Base-by-base conservation (phyloP, 2,797 vertebrate genomes). In the Dermochelys coriacea region DNA sequence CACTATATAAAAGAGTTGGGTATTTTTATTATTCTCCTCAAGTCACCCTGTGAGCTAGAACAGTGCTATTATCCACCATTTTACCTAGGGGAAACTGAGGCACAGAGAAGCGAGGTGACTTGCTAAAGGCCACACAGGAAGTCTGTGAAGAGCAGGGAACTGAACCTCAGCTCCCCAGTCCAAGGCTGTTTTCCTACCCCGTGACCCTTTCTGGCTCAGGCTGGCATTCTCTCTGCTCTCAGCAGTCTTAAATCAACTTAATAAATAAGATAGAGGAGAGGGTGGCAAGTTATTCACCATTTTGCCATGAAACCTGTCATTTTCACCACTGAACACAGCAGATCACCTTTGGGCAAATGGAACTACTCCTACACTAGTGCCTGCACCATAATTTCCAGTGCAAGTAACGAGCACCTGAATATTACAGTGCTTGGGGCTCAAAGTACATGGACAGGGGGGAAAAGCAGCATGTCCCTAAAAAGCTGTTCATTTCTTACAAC, bases 351-450 rank as follows among this genome's bases (percentile, higher is more conserved):
- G 34, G 49, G 34, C 5, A 41, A 68, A 80, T 0, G 4, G 19
- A 88, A 41, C 37, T 41, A 0, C 45, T 41, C 47, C 29, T 3
- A 41, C 2, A 0, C 3, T 0, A 0, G 23, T 16, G n/a, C 59
- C 0, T 31, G 29, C 0, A 1, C 1, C 34, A 25, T 1, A 4
- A 84, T 86, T 88, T 85, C 78, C 71, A 18, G 5, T 12, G 2
- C 31, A 51, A 79, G 14, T 21, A 51, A 51, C 2, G 1, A 31
- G 31, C 59, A 77, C 29, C 37, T 8, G 55, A 59, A 14, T 80
- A 64, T 86, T 77, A 6, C 3, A 75, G 19, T 3, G 57, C 27
- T n/a, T n/a, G 51, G 93, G 57, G 5, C 59, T 74, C 77, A 5
- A 18, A 29, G 16, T 12, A 34, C 10, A 77, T 19, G 12, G 34